Percentiles rank a stretch among this genome's conserved stretches.
phyloP scores from a whole-genome alignment of 2,797 vertebrate genomes.

The Sarcoramphus papa region DNA sequence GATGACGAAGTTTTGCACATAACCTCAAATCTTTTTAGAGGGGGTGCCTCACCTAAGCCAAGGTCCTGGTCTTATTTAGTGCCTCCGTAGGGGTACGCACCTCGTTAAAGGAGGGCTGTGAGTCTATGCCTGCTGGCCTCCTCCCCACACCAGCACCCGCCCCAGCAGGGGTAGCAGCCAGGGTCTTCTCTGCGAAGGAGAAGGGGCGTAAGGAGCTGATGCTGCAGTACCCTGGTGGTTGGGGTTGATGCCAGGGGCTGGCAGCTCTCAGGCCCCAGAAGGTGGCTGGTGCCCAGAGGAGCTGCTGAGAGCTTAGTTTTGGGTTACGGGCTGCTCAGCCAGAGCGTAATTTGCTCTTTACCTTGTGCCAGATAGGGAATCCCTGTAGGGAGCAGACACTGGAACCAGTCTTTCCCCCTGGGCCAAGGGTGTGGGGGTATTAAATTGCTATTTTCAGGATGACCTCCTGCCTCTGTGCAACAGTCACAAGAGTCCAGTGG shows the following conservation, averaged over 20 bases:
- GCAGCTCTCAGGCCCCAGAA: neutral
- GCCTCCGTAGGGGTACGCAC: rapidly evolving
- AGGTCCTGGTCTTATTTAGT: neutral
- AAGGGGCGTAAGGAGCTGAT: neutral
- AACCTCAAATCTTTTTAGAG: neutral
- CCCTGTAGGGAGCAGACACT: neutral
- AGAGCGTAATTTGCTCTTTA: neutral
- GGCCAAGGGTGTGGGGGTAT: neutral
- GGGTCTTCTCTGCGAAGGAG: neutral
- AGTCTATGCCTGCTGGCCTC: no score
- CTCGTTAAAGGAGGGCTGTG: rapidly evolving
- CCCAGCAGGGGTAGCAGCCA: rapidly evolving
- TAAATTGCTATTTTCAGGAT: neutral
- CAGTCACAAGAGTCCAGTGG: neutral
- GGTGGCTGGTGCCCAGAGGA: neutral
- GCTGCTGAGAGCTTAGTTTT: neutral
- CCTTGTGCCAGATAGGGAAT: neutral
- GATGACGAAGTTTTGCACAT: neutral
- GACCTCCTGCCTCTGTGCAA: neutral
- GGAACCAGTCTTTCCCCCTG: neutral
- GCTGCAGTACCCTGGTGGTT: neutral
- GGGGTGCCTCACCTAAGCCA: neutral
- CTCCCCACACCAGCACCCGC: neutral
- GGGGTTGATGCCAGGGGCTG: neutral
- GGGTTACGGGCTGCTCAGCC: neutral